Evolutionary conservation across 2,888 invertebrate species (phyloP).

Genomic region (Melanchra persicariae): DNA sequence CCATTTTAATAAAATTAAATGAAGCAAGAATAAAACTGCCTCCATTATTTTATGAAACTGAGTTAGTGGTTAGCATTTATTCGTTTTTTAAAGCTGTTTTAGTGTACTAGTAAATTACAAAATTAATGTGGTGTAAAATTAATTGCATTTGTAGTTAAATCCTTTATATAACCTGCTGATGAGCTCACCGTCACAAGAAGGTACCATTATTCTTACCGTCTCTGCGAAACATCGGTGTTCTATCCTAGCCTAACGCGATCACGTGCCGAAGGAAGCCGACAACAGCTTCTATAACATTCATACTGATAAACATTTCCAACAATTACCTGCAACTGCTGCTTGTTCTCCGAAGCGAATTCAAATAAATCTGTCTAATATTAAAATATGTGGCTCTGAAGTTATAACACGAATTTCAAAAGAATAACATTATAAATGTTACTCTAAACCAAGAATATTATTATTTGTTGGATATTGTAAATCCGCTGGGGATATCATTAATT

Average conservation of each 20-base stretch:
- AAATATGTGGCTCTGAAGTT: no score
- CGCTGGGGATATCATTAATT: no score
- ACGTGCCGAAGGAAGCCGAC: background rate
- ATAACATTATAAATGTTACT: no score
- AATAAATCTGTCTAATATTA: no score
- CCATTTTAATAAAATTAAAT: constrained; percentile 40
- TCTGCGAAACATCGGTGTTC: background rate
- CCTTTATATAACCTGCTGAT: constrained; percentile 1
- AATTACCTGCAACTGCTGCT: background rate
- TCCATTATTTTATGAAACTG: constrained; percentile 43
- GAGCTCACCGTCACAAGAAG: background rate
- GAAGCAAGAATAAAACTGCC: constrained; percentile 14
- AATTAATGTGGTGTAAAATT: constrained; percentile 37
- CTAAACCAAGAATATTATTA: no score
- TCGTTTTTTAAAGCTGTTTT: background rate
- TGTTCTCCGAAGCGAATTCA: no score
- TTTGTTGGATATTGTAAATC: no score
- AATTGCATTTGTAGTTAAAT: constrained; percentile 12
- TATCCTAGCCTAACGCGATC: background rate
- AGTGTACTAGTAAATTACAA: constrained; percentile 10
- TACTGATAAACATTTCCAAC: background rate
- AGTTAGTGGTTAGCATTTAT: background rate
- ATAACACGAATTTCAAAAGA: no score
- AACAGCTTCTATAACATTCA: background rate
- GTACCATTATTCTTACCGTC: no score